These are phyloP conservation scores for Stomatorhinus ivindoensis DNA, from an alignment of 2,113 vertebrate genomes.

Conservation along the genomic window DNA sequence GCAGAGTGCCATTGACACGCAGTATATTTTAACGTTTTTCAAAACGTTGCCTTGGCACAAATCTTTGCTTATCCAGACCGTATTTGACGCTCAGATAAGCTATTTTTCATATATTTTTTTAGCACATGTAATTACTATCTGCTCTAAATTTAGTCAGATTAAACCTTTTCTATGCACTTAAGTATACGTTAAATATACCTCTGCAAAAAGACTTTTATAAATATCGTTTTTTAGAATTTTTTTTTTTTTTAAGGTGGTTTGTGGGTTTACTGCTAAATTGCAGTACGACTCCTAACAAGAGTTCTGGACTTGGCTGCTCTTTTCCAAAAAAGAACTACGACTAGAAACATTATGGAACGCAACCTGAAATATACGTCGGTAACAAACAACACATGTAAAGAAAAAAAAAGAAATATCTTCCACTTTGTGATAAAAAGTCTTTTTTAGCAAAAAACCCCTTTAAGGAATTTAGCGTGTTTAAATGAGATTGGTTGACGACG, in stretches of 20 bases:
- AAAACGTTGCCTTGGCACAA: not conserved
- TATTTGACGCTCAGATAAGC: not conserved
- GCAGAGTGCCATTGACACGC: not conserved
- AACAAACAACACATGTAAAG: not conserved
- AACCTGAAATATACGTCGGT: not conserved
- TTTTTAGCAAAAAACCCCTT: not conserved
- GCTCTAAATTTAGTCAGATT: conserved; percentile 11
- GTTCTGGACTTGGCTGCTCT: not conserved
- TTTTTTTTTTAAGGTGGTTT: conserved; percentile 13
- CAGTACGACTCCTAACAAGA: not conserved
- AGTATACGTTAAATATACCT: conserved; percentile 17
- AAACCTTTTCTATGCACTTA: conserved; percentile 12
- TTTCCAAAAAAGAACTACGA: not conserved
- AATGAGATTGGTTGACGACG: not conserved
- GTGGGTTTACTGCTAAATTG: conserved; percentile 15
- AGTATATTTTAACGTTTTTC: not conserved
- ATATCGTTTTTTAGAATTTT: not conserved
- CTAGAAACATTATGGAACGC: not conserved
- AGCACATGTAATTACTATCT: not conserved
- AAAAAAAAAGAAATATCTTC: not conserved
- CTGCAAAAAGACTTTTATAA: conserved; percentile 19
- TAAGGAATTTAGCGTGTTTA: not conserved
- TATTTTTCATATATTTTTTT: not conserved
- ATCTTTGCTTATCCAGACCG: not conserved
- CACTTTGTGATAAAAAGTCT: not conserved